Evolutionary conservation across 1,140 invertebrate genomes (phyloP).

Genomic region (Cotesia vestalis): DNA sequence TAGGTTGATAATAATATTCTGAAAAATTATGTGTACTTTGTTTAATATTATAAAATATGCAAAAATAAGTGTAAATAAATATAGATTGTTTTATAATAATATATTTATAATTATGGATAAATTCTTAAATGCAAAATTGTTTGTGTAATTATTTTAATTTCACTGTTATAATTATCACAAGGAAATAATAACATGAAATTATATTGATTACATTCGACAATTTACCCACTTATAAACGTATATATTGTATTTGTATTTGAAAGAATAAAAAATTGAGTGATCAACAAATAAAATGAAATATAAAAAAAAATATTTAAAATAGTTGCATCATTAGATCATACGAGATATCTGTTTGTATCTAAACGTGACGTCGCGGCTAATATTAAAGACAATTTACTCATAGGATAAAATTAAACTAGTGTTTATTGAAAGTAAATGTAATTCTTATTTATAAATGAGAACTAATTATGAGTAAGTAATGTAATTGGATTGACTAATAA

Average conservation of each 20-base stretch:
- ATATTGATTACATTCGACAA: slow-evolving; percentile 18
- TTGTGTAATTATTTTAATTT: background rate
- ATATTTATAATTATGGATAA: slow-evolving; percentile 1
- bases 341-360: background rate
- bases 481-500: slow-evolving; percentile 10
- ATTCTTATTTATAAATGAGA: background rate
- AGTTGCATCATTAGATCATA: slow-evolving; percentile 6
- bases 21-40: slow-evolving; percentile 8
- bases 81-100: background rate
- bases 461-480: slow-evolving; percentile 10
- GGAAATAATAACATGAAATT: slow-evolving; percentile 1
- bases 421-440: slow-evolving; percentile 15
- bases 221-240: slow-evolving; percentile 1
- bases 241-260: background rate
- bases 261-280: background rate
- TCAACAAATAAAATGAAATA: background rate
- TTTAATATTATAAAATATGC: slow-evolving; percentile 3
- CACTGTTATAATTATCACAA: background rate
- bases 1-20: background rate
- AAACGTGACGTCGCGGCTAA: slow-evolving; percentile 19
- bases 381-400: slow-evolving; percentile 13
- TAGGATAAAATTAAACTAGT: slow-evolving; percentile 11
- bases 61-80: slow-evolving; percentile 6
- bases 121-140: background rate
- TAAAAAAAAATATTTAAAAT: background rate